These are phyloP conservation scores for Leptothorax acervorum DNA, from an alignment of 2,888 invertebrate genomes.

Conservation along the genomic window DNA sequence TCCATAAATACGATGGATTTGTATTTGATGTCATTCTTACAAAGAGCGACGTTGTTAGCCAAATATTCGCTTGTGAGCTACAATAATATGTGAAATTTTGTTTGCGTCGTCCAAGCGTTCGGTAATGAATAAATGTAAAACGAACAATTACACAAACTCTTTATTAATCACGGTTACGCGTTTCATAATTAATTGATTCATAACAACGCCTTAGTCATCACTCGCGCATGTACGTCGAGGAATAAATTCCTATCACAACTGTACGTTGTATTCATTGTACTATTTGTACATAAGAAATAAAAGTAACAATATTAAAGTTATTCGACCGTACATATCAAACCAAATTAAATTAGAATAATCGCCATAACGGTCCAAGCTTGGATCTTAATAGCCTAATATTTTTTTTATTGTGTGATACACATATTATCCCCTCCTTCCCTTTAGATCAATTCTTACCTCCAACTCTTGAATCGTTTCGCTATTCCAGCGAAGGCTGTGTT, in stretches of 20 bases:
- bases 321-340: too few species aligned
- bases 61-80: background rate
- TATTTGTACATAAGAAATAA: background rate
- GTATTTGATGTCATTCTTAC: constrained; percentile 52
- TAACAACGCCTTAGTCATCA: background rate
- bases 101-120: background rate
- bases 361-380: too few species aligned
- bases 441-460: too few species aligned
- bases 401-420: too few species aligned
- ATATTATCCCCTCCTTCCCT: too few species aligned
- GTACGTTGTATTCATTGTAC: background rate
- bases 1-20: constrained; percentile 55
- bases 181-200: constrained; percentile 25
- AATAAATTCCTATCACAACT: constrained; percentile 2
- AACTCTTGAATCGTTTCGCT: too few species aligned
- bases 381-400: too few species aligned
- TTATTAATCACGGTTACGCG: background rate
- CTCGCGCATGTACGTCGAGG: too few species aligned
- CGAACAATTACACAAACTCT: background rate
- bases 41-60: constrained; percentile 5
- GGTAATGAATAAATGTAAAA: constrained; percentile 10
- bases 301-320: background rate
- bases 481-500: too few species aligned
- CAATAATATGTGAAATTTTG: constrained; percentile 20
- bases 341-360: too few species aligned